phyloP scores from a whole-genome alignment of 1,140 invertebrate genomes.

The Drosophila elegans region DNA sequence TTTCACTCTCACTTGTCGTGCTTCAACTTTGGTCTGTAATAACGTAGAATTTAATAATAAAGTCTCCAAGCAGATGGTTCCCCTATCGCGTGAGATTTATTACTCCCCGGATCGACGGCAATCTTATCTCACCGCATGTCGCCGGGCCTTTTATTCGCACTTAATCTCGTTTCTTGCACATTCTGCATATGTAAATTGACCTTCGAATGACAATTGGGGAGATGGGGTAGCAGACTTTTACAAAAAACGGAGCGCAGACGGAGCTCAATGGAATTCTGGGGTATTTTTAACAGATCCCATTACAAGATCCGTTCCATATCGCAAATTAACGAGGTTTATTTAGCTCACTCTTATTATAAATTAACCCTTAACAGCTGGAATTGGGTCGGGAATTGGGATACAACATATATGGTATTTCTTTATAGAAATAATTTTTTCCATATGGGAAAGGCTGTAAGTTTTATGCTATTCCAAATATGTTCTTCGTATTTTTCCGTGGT shows the following conservation, averaged over 20 bases:
- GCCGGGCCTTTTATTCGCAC: conserved; percentile 29
- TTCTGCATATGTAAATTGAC: conserved; percentile 39
- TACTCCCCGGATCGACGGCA: conserved; percentile 15
- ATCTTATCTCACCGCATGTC: conserved; percentile 30
- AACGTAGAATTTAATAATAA: conserved; percentile 9
- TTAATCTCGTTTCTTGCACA: conserved; percentile 37
- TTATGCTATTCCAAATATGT: conserved; percentile 16
- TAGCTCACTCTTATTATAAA: conserved; percentile 1
- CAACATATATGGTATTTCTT: background rate
- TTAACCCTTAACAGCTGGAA: background rate
- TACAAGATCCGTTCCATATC: conserved; percentile 9
- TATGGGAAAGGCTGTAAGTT: conserved; percentile 21
- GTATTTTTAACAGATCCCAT: conserved; percentile 1
- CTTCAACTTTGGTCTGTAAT: conserved; percentile 1
- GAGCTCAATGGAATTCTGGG: conserved; percentile 2
- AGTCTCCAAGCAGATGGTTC: conserved; percentile 16
- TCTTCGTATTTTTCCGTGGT: conserved; percentile 24
- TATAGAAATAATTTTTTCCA: conserved; percentile 53
- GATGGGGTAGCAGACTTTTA: background rate
- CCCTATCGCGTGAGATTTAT: conserved; percentile 10
- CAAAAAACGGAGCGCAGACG: conserved; percentile 10
- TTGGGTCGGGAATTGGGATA: no score
- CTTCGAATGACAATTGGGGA: conserved; percentile 31
- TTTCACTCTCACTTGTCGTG: conserved; percentile 20
- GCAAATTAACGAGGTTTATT: conserved; percentile 2